Evolutionary conservation across 2,888 invertebrate species (phyloP), one percentile per base, ranked within the genome.

Genomic region (Thysanoteuthis rhombus): DNA sequence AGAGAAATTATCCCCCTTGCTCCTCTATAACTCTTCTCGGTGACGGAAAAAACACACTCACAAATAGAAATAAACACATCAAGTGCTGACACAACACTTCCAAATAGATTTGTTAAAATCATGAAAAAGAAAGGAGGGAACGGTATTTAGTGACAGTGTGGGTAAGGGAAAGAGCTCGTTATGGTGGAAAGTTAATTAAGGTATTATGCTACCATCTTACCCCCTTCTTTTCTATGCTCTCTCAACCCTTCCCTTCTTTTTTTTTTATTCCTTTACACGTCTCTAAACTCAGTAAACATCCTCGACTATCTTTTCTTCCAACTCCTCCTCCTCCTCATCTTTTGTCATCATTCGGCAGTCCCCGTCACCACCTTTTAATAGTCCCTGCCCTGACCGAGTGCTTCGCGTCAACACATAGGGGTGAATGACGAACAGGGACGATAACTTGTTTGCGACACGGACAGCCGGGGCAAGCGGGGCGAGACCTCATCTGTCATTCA

Each of bases 391-490:
- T 16, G 36, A 75, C n/a, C 75, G 16, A n/a, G n/a, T n/a, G 75
- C 75, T n/a, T 75, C 75, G 12, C n/a, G n/a, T 75, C 75, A 75
- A 75, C 75, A 75, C 75, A 75, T 75, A 75, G n/a, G 75, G 75
- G 75, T 36, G n/a, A 75, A n/a, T 75, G 75, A 36, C 16, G 75
- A 36, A 16, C 16, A 75, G 75, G 36, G 12, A n/a, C 75, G 75
- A 75, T 75, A 75, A 75, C 75, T n/a, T 75, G 75, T 75, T 75
- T n/a, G 75, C n/a, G 75, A 75, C n/a, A 75, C n/a, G n/a, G n/a
- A n/a, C n/a, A n/a, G 75, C 75, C n/a, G 75, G 75, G 75, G 75
- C 12, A 75, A 75, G n/a, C n/a, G n/a, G 75, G 75, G n/a, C n/a
- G 75, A n/a, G n/a, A 75, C 19, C 75, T 75, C 75, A 75, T 75